Evolutionary conservation across 2,113 vertebrate species (phyloP).

Genomic region (Enhydra lutris): DNA sequence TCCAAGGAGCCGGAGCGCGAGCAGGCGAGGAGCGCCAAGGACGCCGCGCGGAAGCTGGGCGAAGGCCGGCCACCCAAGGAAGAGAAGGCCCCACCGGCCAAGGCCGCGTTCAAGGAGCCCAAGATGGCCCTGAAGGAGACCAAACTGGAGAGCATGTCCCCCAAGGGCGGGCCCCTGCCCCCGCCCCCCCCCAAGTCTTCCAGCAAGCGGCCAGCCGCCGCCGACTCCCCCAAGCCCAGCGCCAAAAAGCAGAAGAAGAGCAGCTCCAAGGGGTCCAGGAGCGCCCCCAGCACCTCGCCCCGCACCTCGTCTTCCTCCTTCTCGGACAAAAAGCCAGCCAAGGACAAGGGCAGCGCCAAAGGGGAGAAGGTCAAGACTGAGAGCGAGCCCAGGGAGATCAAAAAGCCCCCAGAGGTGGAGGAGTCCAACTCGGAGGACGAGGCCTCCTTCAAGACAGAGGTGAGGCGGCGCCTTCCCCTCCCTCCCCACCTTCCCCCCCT

Average conservation of each 20-base stretch:
- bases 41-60: constrained; percentile 88
- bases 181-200: constrained; percentile 89
- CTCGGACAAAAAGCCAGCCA: constrained; percentile 91
- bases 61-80: constrained; percentile 94
- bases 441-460: constrained; percentile 96
- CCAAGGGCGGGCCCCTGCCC: constrained; percentile 89
- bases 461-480: constrained; percentile 69
- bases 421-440: constrained; percentile 98
- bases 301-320: constrained; percentile 90
- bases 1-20: constrained; percentile 92
- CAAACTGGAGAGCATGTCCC: constrained; percentile 95
- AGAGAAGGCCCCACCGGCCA: constrained; percentile 92
- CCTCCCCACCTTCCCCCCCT: rapidly evolving
- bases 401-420: constrained; percentile 91
- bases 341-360: constrained; percentile 90
- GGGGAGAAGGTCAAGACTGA: constrained; percentile 90
- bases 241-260: constrained; percentile 96
- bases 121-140: constrained; percentile 96
- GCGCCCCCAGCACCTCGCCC: constrained; percentile 89
- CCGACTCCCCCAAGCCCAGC: constrained; percentile 95
- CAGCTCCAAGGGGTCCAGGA: constrained; percentile 90
- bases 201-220: constrained; percentile 91
- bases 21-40: constrained; percentile 82
- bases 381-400: constrained; percentile 91
- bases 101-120: constrained; percentile 98